Base-by-base conservation (phyloP, 2,888 invertebrate species). In the Bhutanitis thaidina region DNA sequence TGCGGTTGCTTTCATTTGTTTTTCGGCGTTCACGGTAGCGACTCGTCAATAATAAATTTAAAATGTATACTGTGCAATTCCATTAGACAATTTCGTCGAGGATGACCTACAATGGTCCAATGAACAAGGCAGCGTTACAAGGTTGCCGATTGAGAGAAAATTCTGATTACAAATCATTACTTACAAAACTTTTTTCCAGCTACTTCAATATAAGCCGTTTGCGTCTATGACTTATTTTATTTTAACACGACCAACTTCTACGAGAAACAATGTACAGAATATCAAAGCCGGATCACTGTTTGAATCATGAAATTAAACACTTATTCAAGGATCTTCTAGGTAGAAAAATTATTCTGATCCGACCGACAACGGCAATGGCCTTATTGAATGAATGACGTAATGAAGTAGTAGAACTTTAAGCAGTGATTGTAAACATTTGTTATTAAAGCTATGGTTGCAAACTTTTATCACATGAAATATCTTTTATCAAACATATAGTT, bases 51-150 rank as follows among this genome's bases (percentile, higher is more conserved):
- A 43, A 49, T 55, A 44, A 39, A 52, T 45, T 29, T 43, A 16
- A 38, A 43, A 43, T 34, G 38, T 29, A 38, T 34, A 50, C 49
- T 38, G 54, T 53, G 53, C 55, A 45, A 58, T 58, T 57, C 51
- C 54, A 39, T 54, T 51, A 12, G 38, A 43, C 12, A 52, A 36
- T 16, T 47, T 34, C 43, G 49, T 53, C 48, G 52, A 53, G 47
- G 55, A 49, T 47, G 56, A 45, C 55, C 49, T 53, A 55, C 51
- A 60, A 69, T 59, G 67, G 63, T 67, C 61, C 63, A 65, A 37
- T 66, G 68, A 57, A 53, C 67, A 66, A 69, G 67, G 67, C 61
- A 64, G 56, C 54, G 35, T 56, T 49, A 57, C 72, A 71, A 71
- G 69, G 67, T 59, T 67, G 58, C 60, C 53, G 27, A 56, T 53